Conservation (phyloP, 1,140 invertebrate species). For the Lysiphlebus fabarum region DNA sequence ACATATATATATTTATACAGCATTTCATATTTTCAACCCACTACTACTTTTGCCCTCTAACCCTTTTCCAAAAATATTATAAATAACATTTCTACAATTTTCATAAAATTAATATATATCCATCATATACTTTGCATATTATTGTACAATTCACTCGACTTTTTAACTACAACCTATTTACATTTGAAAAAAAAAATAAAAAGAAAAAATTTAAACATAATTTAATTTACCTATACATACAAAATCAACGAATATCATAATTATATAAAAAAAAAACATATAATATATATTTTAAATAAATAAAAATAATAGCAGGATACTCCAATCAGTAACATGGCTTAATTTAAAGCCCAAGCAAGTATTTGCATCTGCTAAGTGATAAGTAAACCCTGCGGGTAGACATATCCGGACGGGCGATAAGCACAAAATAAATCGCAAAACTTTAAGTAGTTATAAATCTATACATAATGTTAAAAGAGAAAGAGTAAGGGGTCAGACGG, state of each 20-base stretch:
- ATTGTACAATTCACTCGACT: slow-evolving; percentile 25
- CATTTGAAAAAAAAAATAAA: neutral
- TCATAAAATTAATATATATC: slow-evolving; percentile 56
- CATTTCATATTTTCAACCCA: too few relatives aligned
- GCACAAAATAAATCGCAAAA: slow-evolving; percentile 56
- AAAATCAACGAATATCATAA: neutral
- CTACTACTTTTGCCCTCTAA: neutral
- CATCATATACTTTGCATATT: slow-evolving; percentile 57
- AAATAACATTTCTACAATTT: slow-evolving; percentile 48
- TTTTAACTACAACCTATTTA: too few relatives aligned
- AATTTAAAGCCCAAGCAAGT: slow-evolving; percentile 43
- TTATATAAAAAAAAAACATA: neutral
- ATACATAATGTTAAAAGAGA: slow-evolving; percentile 42
- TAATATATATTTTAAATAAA: neutral
- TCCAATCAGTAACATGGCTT: slow-evolving; percentile 41
- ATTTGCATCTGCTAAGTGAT: slow-evolving; percentile 56
- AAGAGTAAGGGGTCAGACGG: slow-evolving; percentile 21
- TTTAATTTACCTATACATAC: neutral
- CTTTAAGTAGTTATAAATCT: slow-evolving; percentile 58
- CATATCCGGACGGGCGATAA: slow-evolving; percentile 51
- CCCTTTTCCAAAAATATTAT: neutral
- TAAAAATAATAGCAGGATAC: slow-evolving; percentile 28
- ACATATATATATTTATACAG: too few relatives aligned
- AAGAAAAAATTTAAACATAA: neutral
- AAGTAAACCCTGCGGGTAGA: slow-evolving; percentile 50